A percentile compares a stretch with the other conserved stretches of the same genome.
Conservation (phyloP, 2,113 vertebrate genomes). For the Hypomesus transpacificus region DNA sequence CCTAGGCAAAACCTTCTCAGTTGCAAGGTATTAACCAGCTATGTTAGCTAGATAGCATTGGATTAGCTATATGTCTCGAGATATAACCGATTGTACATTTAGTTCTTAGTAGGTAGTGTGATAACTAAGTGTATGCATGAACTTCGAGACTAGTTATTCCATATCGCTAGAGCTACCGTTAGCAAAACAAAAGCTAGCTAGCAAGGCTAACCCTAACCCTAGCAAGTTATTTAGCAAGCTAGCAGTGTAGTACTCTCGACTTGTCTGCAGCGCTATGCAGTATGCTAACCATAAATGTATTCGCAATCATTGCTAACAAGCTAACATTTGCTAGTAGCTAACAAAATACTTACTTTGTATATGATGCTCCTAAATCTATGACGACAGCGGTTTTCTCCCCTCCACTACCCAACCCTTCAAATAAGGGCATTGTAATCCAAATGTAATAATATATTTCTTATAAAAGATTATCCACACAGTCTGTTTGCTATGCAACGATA, state of each 20-base stretch:
- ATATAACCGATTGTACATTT: too few species aligned
- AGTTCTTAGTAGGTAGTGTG: too few species aligned
- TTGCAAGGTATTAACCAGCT: too few species aligned
- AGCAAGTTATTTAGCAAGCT: neutral
- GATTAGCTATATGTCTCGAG: too few species aligned
- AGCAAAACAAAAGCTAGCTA: neutral
- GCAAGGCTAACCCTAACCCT: too few species aligned
- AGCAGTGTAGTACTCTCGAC: neutral
- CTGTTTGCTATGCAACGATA: neutral
- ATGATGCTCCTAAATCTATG: constrained; percentile 89
- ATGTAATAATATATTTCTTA: neutral
- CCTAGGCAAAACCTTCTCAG: neutral
- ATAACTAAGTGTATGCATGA: too few species aligned
- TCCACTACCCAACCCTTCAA: constrained; percentile 89
- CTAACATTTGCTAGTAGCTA: constrained; percentile 11
- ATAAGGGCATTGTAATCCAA: constrained; percentile 79
- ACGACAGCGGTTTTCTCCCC: constrained; percentile 94
- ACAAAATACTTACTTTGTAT: constrained; percentile 86
- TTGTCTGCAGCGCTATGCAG: neutral
- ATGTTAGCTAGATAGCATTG: too few species aligned
- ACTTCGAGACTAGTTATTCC: too few species aligned
- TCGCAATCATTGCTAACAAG: neutral
- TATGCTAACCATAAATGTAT: neutral
- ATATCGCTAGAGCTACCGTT: too few species aligned
- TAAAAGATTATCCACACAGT: neutral